phyloP scores from a whole-genome alignment of 1,140 invertebrate genomes.

The Drosophila ogumai region DNA sequence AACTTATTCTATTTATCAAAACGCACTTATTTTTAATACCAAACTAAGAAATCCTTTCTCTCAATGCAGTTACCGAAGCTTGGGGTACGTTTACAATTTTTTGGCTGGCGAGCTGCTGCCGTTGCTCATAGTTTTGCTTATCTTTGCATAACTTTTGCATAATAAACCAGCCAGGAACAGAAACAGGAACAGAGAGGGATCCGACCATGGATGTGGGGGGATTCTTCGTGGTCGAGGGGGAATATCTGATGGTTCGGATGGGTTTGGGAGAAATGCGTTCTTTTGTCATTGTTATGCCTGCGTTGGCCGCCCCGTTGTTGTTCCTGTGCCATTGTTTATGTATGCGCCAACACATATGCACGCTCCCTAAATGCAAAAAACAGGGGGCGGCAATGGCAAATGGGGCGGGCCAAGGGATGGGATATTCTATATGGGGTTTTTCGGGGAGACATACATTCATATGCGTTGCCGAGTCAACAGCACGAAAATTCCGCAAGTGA shows the following conservation, averaged over 20 bases:
- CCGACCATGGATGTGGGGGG: constrained; percentile 6
- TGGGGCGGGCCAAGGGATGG: not conserved
- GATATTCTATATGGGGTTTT: constrained; percentile 44
- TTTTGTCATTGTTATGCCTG: constrained; percentile 76
- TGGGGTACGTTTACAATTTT: constrained; percentile 57
- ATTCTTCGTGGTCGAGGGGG: not conserved
- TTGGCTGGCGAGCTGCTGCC: constrained; percentile 72
- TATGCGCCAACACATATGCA: constrained; percentile 80
- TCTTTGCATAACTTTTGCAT: constrained; percentile 84
- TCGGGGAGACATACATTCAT: constrained; percentile 70
- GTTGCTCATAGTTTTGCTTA: constrained; percentile 83
- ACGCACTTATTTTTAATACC: not conserved
- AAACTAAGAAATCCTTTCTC: not conserved
- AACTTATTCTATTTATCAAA: not conserved
- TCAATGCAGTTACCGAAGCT: constrained; percentile 13
- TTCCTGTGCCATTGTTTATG: constrained; percentile 74
- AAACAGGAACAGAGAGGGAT: constrained; percentile 30
- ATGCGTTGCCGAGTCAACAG: constrained; percentile 79
- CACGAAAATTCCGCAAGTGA: constrained; percentile 81
- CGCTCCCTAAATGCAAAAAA: constrained; percentile 30
- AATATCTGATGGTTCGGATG: constrained; percentile 37
- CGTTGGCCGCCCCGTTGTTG: constrained; percentile 51
- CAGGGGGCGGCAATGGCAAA: constrained; percentile 15
- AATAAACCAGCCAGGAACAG: constrained; percentile 76
- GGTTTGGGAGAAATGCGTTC: constrained; percentile 64